Evolutionary conservation across 2,888 invertebrate genomes (phyloP), one percentile per base, ranked within the genome.

Genomic region (Julus scandinavius): DNA sequence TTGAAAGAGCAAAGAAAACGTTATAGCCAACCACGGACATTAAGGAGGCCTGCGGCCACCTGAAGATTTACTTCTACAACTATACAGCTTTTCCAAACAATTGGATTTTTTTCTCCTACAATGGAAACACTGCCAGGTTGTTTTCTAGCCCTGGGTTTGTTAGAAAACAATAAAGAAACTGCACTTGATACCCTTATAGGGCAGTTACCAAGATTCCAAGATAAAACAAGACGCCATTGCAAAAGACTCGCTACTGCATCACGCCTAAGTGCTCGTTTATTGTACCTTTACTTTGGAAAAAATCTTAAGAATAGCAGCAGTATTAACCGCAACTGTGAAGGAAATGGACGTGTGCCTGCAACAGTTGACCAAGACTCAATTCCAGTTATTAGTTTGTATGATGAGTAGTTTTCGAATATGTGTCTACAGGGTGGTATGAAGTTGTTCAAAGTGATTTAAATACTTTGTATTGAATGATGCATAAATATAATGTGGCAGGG

Each of bases 41-140:
- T 80, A 80, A 80, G 80, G 80, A 38, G 80, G 80, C 80, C 38
- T 80, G 80, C 38, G 80, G 80, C 80, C 80, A 80, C 80, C 80
- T 80, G 80, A 80, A 80, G 80, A 80, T 80, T 80, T 80, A 80
- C 80, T 80, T 38, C 11, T 29, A 63, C 72, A 29, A 38, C 80
- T 38, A 80, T 40, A 38, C 38, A 15, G 38, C 80, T 80, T 40
- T 80, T 80, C 38, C 38, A 15, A 4, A 80, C 29, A 80, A 80
- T 80, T 80, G 80, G 80, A 80, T 80, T 80, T 80, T 80, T 72
- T 72, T n/a, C 38, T 72, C 72, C 5, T 40, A 5, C 13, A 29
- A 15, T 80, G 38, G 80, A 80, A 80, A 80, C 80, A 80, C 80
- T 15, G 38, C 38, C 80, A 15, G 38, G 80, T 38, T 80, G 38